Percentiles rank a stretch among this genome's conserved stretches.
These are phyloP conservation scores for Telmatherina bonti DNA, from an alignment of 2,797 vertebrate genomes.

Conservation along the genomic window DNA sequence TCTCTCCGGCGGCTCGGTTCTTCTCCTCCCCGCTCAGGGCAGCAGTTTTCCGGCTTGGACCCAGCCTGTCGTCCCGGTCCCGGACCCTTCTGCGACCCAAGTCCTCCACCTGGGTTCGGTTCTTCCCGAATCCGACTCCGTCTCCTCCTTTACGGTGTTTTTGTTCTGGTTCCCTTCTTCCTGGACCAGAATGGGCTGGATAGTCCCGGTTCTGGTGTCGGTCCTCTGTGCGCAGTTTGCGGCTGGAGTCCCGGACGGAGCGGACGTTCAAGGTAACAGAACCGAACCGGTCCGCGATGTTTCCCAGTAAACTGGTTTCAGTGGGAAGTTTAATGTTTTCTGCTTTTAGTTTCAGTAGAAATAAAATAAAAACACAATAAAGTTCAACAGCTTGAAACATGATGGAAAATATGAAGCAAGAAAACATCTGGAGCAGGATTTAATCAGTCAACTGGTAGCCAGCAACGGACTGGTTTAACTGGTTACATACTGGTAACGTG, in stretches of 20 bases:
- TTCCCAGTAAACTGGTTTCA: too few species aligned
- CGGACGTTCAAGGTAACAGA: constrained; percentile 62
- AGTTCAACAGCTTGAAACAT: too few species aligned
- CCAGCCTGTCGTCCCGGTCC: background rate
- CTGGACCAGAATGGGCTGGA: constrained; percentile 38
- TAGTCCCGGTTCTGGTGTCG: constrained; percentile 51
- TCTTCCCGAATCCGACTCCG: background rate
- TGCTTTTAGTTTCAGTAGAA: too few species aligned
- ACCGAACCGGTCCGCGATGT: background rate
- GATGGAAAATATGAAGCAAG: too few species aligned
- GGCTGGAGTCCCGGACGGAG: constrained; percentile 43
- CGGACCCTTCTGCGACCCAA: background rate
- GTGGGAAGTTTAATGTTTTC: too few species aligned
- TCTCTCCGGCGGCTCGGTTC: background rate
- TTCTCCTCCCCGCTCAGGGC: background rate
- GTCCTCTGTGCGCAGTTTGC: constrained; percentile 31
- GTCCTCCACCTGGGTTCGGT: background rate
- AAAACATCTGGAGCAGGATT: too few species aligned
- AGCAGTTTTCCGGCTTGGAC: background rate
- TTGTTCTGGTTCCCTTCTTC: background rate
- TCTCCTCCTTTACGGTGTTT: too few species aligned
- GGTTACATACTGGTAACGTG: too few species aligned
- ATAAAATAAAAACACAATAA: too few species aligned
- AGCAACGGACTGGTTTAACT: too few species aligned
- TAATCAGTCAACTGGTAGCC: too few species aligned